Evolutionary conservation across 2,797 vertebrate species (phyloP).

Genomic region (Aselliscus stoliczkanus): DNA sequence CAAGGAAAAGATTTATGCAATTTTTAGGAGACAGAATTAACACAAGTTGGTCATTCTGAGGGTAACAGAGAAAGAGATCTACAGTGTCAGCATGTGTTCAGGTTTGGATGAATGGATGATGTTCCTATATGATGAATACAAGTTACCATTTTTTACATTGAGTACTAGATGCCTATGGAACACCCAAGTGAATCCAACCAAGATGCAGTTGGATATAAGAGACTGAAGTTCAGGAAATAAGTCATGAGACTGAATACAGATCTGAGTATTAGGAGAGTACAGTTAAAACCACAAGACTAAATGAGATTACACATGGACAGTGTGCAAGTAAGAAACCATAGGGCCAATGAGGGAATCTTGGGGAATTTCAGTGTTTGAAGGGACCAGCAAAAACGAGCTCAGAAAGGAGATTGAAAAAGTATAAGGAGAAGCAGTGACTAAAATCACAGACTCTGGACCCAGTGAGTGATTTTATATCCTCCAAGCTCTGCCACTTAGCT

Average conservation of each 20-base stretch:
- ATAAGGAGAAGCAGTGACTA: neutral
- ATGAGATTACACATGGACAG: neutral
- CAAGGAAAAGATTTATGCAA: constrained; percentile 28
- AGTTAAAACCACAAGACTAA: neutral
- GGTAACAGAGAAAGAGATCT: constrained; percentile 48
- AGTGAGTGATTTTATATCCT: neutral
- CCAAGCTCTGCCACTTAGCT: neutral
- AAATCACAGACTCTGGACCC: neutral
- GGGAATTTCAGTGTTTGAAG: constrained; percentile 25
- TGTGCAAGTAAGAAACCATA: neutral
- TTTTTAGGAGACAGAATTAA: constrained; percentile 36
- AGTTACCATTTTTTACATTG: constrained; percentile 27
- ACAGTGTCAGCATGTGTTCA: constrained; percentile 15
- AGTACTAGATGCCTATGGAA: neutral
- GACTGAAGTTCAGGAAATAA: neutral
- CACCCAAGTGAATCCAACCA: neutral
- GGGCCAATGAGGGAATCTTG: neutral
- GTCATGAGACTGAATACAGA: neutral
- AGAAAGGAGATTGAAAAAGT: neutral
- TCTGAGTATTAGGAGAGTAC: neutral
- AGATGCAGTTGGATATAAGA: neutral
- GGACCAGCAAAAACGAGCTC: constrained; percentile 29
- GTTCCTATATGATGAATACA: constrained; percentile 26
- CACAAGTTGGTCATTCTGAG: neutral
- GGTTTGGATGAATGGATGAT: neutral